Base-by-base conservation (phyloP, 1,140 invertebrate genomes). In the Plectrocnemia conspersa region DNA sequence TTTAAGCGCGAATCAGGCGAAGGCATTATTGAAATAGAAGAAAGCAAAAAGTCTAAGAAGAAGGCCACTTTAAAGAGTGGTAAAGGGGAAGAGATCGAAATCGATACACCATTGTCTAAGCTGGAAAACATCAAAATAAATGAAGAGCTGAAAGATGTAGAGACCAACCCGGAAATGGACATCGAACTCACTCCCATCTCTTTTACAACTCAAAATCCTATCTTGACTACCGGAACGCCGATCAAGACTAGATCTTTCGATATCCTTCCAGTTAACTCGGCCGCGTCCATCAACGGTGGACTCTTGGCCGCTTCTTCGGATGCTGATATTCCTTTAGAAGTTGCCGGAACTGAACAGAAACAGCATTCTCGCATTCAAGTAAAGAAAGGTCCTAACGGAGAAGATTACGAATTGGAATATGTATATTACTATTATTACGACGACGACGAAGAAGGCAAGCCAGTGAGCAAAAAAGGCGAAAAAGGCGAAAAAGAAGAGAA, bases 351-450 rank as follows among this genome's bases (percentile, higher is more conserved):
- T 33, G 74, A 76, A 64, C 73, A 74, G 59, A 74, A 74, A 54
- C 78, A 82, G 63, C 77, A 81, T 27, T 85, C 84, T 1, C 69
- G 83, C 55, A 84, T 87, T 55, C 81, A 90, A 77, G 83, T 91
- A 22, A 90, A 91, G 63, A 91, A 91, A 69, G 89, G 86, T 19
- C 87, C 88, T n/a, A 90, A 91, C 64, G 89, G 89, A 3, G 84
- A 91, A 70, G 89, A 92, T 63, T 91, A 93, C 64, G 89, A 93
- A 69, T 92, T 91, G 66, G 89, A 91, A 66, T 93, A 93, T 62
- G 85, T 91, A 15, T 93, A 93, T 64, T 93, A 93, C 66, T 92
- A 93, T 63, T 89, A 91, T 55, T 87, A 91, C 58, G 88, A 89
- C 54, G 87, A 90, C 1, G 84, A 85, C 24, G 82, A 83, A 42